phyloP scores from a whole-genome alignment of 2,113 vertebrate genomes.

The Apteryx mantelli region DNA sequence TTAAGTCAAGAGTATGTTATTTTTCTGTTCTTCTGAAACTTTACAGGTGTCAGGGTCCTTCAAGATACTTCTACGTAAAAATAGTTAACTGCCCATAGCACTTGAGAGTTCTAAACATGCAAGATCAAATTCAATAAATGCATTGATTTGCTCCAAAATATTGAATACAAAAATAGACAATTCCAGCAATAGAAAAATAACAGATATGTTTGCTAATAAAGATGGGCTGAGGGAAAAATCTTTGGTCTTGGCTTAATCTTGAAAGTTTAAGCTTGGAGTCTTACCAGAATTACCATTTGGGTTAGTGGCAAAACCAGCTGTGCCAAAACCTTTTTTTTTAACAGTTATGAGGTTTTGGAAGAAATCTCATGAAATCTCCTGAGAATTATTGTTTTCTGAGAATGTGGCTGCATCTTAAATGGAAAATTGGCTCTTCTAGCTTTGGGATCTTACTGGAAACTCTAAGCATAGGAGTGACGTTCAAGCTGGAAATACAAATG shows the following conservation, averaged over 20 bases:
- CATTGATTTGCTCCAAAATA: background rate
- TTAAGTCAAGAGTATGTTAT: too few relatives aligned
- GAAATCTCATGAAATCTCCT: background rate
- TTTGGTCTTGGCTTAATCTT: background rate
- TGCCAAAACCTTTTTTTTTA: background rate
- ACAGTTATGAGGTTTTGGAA: background rate
- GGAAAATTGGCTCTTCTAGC: background rate
- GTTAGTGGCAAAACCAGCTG: background rate
- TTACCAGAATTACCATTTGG: background rate
- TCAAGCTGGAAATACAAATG: conserved; percentile 24
- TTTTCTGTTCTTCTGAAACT: too few relatives aligned
- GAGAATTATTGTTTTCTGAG: background rate
- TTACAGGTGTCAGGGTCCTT: too few relatives aligned
- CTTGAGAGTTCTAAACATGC: background rate
- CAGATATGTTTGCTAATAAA: background rate
- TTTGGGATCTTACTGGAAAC: conserved; percentile 3
- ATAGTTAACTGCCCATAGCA: background rate
- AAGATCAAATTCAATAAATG: background rate
- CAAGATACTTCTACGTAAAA: background rate
- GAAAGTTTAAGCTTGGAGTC: background rate
- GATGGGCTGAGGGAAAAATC: background rate
- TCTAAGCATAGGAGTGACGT: background rate
- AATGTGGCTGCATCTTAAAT: background rate
- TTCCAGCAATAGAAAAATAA: background rate
- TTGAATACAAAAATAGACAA: background rate